Percentiles rank a stretch among this genome's conserved stretches.
phyloP scores from a whole-genome alignment of 2,888 invertebrate genomes.

The Hydrotaea diabolus region DNA sequence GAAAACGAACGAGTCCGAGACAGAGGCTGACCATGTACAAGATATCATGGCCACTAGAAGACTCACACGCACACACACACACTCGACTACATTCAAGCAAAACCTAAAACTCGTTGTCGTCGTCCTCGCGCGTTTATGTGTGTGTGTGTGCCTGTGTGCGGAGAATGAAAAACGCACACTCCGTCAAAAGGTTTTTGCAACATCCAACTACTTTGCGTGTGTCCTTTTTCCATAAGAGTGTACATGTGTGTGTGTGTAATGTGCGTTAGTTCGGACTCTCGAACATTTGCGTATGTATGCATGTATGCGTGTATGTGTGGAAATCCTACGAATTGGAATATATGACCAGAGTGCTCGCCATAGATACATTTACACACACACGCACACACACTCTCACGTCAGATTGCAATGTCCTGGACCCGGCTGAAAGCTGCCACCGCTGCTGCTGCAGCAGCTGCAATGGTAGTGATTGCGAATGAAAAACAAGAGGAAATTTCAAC shows the following conservation, averaged over 20 bases:
- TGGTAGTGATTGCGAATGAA: constrained; percentile 23
- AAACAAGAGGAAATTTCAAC: constrained; percentile 38
- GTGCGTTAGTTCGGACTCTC: constrained; percentile 57
- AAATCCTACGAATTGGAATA: constrained; percentile 58
- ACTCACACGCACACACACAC: constrained; percentile 42
- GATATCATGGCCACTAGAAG: constrained; percentile 39
- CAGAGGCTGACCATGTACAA: constrained; percentile 76
- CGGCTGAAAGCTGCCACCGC: constrained; percentile 23
- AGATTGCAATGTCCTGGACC: constrained; percentile 41
- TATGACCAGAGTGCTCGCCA: constrained; percentile 57
- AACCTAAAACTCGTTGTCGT: constrained; percentile 54
- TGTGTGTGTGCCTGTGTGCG: constrained; percentile 37
- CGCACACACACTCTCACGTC: constrained; percentile 1
- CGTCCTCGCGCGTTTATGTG: constrained; percentile 45
- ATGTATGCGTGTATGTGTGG: constrained; percentile 52
- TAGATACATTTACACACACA: constrained; percentile 69
- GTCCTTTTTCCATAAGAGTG: constrained; percentile 2
- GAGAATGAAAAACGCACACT: constrained; percentile 56
- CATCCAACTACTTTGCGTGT: constrained; percentile 15
- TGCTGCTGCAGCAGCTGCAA: constrained; percentile 43
- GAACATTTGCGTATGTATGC: constrained; percentile 9
- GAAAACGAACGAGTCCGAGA: constrained; percentile 77
- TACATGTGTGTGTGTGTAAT: constrained; percentile 43
- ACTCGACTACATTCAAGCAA: constrained; percentile 20
- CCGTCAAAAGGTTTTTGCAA: constrained; percentile 21